phyloP scores from a whole-genome alignment of 2,888 invertebrate genomes.

The Melolontha melolontha region DNA sequence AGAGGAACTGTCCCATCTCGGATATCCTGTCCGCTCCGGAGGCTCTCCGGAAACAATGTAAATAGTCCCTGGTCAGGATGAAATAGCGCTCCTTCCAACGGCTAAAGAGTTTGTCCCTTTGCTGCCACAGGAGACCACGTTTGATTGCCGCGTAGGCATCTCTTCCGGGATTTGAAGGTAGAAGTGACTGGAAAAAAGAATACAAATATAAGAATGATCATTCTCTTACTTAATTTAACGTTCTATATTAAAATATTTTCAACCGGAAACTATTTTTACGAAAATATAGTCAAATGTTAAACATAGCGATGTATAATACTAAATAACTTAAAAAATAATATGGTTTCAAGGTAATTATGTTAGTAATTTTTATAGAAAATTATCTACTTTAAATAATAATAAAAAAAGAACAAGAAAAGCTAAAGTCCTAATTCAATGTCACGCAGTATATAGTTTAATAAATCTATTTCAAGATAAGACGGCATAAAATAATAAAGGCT shows the following conservation, averaged over 20 bases:
- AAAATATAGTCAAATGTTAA: too few relatives aligned
- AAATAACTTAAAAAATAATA: too few relatives aligned
- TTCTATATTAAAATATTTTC: too few relatives aligned
- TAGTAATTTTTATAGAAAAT: too few relatives aligned
- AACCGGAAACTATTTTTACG: too few relatives aligned
- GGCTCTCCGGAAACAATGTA: constrained; percentile 75
- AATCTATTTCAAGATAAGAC: constrained; percentile 5
- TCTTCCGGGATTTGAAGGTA: constrained; percentile 59
- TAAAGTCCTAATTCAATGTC: constrained; percentile 2
- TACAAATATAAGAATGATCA: background rate
- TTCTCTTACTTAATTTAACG: too few relatives aligned
- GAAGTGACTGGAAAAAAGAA: constrained; percentile 60
- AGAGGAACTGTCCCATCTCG: constrained; percentile 77
- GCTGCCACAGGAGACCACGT: constrained; percentile 74
- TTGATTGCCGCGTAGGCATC: constrained; percentile 72
- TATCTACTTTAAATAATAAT: too few relatives aligned
- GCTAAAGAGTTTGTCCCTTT: constrained; percentile 73
- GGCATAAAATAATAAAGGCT: background rate
- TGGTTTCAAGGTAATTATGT: too few relatives aligned
- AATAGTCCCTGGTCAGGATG: constrained; percentile 74
- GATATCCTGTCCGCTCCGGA: constrained; percentile 71
- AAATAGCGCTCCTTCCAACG: constrained; percentile 77
- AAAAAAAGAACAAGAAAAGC: background rate
- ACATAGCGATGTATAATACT: too few relatives aligned
- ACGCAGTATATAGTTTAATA: background rate